These are phyloP conservation scores for Procavia capensis DNA, from an alignment of 2,113 vertebrate genomes.

Conservation along the genomic window DNA sequence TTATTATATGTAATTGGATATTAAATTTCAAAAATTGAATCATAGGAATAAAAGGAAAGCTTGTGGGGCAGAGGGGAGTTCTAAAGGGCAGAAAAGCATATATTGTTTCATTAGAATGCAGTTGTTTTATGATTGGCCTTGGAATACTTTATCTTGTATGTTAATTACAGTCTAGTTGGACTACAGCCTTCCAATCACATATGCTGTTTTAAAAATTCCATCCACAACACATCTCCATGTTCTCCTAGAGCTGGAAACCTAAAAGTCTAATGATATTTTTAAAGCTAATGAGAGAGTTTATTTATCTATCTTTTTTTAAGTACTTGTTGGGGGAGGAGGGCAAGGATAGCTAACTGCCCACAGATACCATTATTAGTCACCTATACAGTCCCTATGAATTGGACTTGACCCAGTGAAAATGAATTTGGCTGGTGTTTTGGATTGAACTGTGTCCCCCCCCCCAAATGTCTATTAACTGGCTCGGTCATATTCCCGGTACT, in stretches of 20 bases:
- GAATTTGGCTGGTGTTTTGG: no score
- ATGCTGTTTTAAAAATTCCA: slow-evolving; percentile 8
- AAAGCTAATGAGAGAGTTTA: neutral
- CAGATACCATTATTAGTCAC: neutral
- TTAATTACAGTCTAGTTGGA: neutral
- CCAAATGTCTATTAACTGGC: no score
- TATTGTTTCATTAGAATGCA: neutral
- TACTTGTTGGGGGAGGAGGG: neutral
- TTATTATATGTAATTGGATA: neutral
- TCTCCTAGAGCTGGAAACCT: neutral
- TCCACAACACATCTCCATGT: neutral
- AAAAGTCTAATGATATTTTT: neutral
- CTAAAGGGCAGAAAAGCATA: neutral
- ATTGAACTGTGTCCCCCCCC: no score
- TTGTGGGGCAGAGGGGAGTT: neutral
- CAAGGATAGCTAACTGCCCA: neutral
- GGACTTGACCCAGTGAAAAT: no score
- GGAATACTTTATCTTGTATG: neutral
- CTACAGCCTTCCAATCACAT: neutral
- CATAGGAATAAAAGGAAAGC: neutral
- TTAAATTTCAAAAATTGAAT: neutral
- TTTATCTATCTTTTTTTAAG: neutral
- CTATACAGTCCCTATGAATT: no score
- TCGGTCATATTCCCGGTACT: no score
- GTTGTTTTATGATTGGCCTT: neutral